Conservation (phyloP, 2,888 invertebrate species). For the Drosophila conformis region DNA sequence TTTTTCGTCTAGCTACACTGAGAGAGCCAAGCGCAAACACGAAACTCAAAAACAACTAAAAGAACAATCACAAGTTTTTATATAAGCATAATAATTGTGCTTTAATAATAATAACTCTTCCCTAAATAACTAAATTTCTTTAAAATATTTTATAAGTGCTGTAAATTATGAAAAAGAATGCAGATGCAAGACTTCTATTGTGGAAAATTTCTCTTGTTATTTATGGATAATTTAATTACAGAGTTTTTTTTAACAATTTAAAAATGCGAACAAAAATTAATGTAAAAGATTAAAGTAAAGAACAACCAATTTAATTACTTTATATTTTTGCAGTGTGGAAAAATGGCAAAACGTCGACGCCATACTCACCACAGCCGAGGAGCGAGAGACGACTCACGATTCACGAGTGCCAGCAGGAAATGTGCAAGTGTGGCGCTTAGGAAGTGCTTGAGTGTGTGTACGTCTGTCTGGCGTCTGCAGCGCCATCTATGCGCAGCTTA, state of each 20-base stretch:
- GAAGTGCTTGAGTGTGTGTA: conserved; percentile 46
- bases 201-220: not conserved
- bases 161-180: too few species aligned
- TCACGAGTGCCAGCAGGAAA: conserved; percentile 50
- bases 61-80: not conserved
- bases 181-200: not conserved
- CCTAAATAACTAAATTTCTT: not conserved
- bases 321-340: conserved; percentile 16
- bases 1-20: conserved; percentile 39
- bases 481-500: conserved; percentile 66
- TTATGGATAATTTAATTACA: not conserved
- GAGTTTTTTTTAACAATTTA: not conserved
- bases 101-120: not conserved
- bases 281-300: not conserved
- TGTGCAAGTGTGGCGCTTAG: conserved; percentile 58
- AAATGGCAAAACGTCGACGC: conserved; percentile 10
- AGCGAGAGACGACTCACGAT: conserved; percentile 34
- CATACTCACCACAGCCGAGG: conserved; percentile 66
- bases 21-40: not conserved
- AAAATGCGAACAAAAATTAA: not conserved
- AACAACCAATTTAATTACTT: not conserved
- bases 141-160: not conserved
- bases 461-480: conserved; percentile 13
- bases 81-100: not conserved
- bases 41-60: not conserved